These are phyloP conservation scores for Tor tambroides DNA, from an alignment of 2,113 vertebrate genomes.

Conservation along the genomic window DNA sequence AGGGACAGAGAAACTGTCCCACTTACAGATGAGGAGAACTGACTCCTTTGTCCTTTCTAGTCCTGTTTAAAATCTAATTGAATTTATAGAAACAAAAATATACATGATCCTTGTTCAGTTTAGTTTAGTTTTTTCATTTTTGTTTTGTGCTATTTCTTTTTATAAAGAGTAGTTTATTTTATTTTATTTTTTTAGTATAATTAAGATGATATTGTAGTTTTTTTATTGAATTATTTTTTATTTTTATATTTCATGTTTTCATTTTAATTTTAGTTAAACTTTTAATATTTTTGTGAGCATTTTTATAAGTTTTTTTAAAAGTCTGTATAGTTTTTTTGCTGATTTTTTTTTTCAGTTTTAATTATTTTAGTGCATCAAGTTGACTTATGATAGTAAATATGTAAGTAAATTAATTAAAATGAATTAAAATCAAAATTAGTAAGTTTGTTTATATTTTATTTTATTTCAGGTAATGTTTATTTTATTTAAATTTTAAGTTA, in stretches of 20 bases:
- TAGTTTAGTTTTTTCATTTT: background rate
- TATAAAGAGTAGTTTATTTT: background rate
- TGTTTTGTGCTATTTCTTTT: background rate
- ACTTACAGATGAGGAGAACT: background rate
- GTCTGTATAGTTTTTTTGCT: too few relatives aligned
- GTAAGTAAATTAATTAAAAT: too few relatives aligned
- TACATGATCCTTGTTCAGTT: background rate
- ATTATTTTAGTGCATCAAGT: too few relatives aligned
- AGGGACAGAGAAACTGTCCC: background rate
- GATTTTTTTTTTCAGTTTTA: too few relatives aligned
- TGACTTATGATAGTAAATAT: too few relatives aligned
- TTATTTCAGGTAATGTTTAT: background rate
- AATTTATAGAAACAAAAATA: background rate
- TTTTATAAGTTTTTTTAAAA: too few relatives aligned
- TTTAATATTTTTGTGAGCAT: too few relatives aligned
- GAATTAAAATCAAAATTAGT: too few relatives aligned
- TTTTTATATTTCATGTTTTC: background rate
- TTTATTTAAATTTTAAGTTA: too few relatives aligned
- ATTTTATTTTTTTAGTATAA: background rate
- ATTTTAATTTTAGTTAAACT: background rate
- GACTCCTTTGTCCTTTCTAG: background rate
- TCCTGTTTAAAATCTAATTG: background rate
- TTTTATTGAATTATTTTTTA: background rate
- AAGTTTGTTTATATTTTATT: background rate
- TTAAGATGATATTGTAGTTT: background rate